Base-by-base conservation (phyloP, 2,888 invertebrate genomes). In the Amorpha juglandis region DNA sequence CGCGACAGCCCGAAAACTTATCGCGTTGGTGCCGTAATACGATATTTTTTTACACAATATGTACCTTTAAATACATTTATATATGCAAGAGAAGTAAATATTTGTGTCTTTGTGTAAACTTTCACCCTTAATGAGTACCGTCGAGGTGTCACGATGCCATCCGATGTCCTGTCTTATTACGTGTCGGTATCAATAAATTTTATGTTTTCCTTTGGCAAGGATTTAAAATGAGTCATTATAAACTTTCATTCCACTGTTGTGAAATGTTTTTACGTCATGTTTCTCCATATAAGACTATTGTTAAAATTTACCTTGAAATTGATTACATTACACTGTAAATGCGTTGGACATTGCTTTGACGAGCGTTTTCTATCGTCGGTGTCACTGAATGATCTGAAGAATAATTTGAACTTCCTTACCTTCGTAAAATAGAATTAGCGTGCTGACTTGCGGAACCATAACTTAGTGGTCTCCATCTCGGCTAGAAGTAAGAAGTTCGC, bases 101-200 rank as follows among this genome's bases (percentile, higher is more conserved):
- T 79, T 76, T 72, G 72, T 77, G 77, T 76, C 77, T 75, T 78
- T 82, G 58, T 42, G 79, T 82, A 77, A 80, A 81, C 83, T 82
- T 82, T 82, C 82, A 82, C 81, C 80, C 77, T 79, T 81, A 82
- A 82, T 81, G 82, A 82, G 77, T 71, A 76, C 74, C 72, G 75
- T 63, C 72, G 76, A 78, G 74, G 75, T 80, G 80, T 82, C 80
- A 81, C 72, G 73, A 75, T 79, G 71, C 72, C 73, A 74, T 73
- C 68, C 68, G 70, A 74, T 70, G 70, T 70, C 71, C 68, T 58
- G 69, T 19, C 38, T 47, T 69, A 80, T 79, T 82, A 81, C 77
- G 74, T 81, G 38, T 67, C 38, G 42, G 19, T 42, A 58, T 19
- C 42, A 58, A 58, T 58, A 58, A 58, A 58, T 58, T 58, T 12